Evolutionary conservation across 2,888 invertebrate genomes (phyloP), one percentile per base, ranked within the genome.

Genomic region (Antheraea assamensis): DNA sequence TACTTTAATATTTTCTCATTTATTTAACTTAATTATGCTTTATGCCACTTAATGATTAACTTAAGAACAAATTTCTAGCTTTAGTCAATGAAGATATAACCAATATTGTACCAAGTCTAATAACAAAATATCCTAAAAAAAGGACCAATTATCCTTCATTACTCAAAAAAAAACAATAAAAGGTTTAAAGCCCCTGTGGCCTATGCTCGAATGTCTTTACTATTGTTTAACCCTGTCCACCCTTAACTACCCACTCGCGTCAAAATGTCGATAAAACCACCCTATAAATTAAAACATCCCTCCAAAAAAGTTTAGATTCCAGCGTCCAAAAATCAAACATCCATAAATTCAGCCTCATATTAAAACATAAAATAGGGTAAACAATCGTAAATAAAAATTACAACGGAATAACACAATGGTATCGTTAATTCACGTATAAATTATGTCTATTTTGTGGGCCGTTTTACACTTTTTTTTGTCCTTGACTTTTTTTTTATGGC

Each of bases 331-430:
- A 86, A 89, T 89, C 85, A 84, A 89, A 85, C 52, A 80, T 76
- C 86, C 82, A 92, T 93, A 94, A 94, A 94, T 93, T 90, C 84
- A 75, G 84, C 80, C 83, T 82, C 90, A 89, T 93, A 94, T 94
- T 94, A 93, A 94, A 94, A 94, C 94, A 94, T 93, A 94, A 94
- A 94, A 90, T 90, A 90, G 90, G 88, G 88, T 93, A 94, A 94
- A 94, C 93, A 94, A 93, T 92, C 92, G 90, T 94, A 93, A 94
- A 94, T 94, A 93, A 93, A 93, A 88, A 92, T 92, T 90, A 93
- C 90, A 92, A 86, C 87, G 84, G 91, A 93, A 90, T 88, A 89
- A 89, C 86, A 94, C 93, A 93, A 92, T 88, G 85, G 85, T 82
- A 78, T 90, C 91, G 88, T 93, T 93, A 93, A 92, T 93, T 91